phyloP scores from a whole-genome alignment of 2,888 invertebrate genomes.

The Drosophila rellima region DNA sequence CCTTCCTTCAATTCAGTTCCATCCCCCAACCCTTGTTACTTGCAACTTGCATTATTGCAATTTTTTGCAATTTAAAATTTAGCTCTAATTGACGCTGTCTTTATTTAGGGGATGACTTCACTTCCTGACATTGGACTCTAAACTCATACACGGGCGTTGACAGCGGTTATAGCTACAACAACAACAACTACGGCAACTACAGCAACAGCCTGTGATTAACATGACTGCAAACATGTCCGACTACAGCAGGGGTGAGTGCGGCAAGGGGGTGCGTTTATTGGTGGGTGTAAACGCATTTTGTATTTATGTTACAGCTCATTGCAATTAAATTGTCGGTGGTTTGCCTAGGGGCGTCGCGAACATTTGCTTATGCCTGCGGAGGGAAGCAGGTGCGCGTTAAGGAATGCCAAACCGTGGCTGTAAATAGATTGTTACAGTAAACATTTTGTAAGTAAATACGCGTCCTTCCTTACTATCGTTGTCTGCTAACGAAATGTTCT shows the following conservation, averaged over 20 bases:
- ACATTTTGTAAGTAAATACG: neutral
- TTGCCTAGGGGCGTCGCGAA: conserved; percentile 27
- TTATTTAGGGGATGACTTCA: conserved; percentile 57
- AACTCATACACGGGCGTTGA: conserved; percentile 65
- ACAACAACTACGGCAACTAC: conserved; percentile 30
- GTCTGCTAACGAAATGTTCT: neutral
- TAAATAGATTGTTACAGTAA: neutral
- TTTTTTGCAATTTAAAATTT: conserved; percentile 73
- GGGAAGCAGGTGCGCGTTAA: conserved; percentile 11
- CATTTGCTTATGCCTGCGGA: conserved; percentile 18
- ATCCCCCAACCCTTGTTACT: conserved; percentile 15
- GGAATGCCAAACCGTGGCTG: neutral
- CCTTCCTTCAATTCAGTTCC: conserved; percentile 2
- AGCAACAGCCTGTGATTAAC: conserved; percentile 59
- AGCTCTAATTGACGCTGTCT: conserved; percentile 65
- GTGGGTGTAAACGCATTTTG: conserved; percentile 47
- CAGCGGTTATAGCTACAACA: conserved; percentile 50
- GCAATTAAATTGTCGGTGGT: conserved; percentile 60
- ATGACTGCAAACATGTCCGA: conserved; percentile 58
- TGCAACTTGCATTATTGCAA: conserved; percentile 60
- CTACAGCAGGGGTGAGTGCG: conserved; percentile 34
- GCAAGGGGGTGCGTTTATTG: conserved; percentile 5
- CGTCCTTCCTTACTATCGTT: neutral
- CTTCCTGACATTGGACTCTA: conserved; percentile 10
- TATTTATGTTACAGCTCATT: conserved; percentile 48